Conservation (phyloP, 2,113 vertebrate species). For the Protobothrops mucrosquamatus region DNA sequence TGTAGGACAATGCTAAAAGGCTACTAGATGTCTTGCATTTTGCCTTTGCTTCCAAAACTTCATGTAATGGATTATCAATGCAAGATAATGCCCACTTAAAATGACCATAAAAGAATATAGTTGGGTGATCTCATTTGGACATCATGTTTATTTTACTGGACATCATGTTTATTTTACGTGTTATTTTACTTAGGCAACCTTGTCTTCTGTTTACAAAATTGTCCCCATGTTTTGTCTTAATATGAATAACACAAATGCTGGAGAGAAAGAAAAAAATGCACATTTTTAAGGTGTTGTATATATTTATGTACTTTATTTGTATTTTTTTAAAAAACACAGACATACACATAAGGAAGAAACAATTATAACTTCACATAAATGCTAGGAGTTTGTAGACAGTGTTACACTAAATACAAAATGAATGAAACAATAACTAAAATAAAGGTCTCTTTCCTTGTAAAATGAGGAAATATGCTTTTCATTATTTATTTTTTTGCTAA, state of each 20-base stretch:
- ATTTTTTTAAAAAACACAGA: neutral
- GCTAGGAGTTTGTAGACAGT: neutral
- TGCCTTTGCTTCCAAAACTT: neutral
- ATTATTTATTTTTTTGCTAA: neutral
- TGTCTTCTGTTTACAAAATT: neutral
- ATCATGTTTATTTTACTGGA: neutral
- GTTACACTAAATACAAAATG: conserved; percentile 9
- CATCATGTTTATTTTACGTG: neutral
- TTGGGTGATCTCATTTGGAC: neutral
- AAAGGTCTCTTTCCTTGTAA: neutral
- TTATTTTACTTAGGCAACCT: neutral
- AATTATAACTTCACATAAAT: neutral
- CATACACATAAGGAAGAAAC: conserved; percentile 13
- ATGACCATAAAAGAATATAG: neutral
- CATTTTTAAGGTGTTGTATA: neutral
- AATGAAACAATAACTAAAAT: neutral
- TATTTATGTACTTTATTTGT: conserved; percentile 40
- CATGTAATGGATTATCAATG: neutral
- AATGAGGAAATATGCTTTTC: neutral
- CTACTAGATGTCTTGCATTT: neutral
- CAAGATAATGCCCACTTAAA: neutral
- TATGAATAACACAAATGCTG: neutral
- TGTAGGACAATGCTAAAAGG: neutral
- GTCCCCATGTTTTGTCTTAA: neutral
- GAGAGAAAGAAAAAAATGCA: neutral